Evolutionary conservation across 2,888 invertebrate genomes (phyloP).

Genomic region (Caprella mutica): DNA sequence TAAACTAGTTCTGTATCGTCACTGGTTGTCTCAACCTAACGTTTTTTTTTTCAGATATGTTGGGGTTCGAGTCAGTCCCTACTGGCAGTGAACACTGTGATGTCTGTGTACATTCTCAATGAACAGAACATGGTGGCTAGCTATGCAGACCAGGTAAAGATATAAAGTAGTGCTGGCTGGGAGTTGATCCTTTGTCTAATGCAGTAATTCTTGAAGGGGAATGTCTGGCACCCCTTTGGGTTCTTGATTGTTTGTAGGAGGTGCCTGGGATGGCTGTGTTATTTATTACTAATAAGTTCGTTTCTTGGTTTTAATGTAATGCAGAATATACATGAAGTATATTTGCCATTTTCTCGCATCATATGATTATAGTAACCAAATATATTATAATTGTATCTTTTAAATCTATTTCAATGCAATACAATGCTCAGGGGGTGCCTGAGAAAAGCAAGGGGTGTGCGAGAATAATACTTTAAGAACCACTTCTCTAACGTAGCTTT

Average conservation of each 20-base stretch:
- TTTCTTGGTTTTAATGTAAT: neutral
- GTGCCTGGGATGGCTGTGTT: neutral
- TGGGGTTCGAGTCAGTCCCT: conserved; percentile 67
- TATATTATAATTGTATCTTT: too few relatives aligned
- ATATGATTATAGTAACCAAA: too few relatives aligned
- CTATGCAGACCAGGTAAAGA: conserved; percentile 54
- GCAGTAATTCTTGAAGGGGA: too few relatives aligned
- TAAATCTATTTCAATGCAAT: too few relatives aligned
- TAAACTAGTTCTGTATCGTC: too few relatives aligned
- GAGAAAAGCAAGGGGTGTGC: too few relatives aligned
- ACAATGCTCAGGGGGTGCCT: too few relatives aligned
- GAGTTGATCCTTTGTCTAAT: too few relatives aligned
- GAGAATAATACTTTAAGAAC: too few relatives aligned
- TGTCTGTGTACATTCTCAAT: conserved; percentile 68
- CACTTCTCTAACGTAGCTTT: too few relatives aligned
- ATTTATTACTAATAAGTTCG: neutral
- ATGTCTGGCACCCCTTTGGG: neutral
- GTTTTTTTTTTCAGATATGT: conserved; percentile 43
- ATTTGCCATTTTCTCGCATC: neutral
- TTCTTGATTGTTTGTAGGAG: neutral
- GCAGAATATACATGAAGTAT: too few relatives aligned
- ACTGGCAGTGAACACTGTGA: conserved; percentile 65
- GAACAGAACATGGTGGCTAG: conserved; percentile 62
- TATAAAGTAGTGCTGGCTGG: too few relatives aligned
- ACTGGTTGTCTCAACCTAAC: neutral